Evolutionary conservation across 2,888 invertebrate genomes (phyloP).

Genomic region (Caenorhabditis sp.): DNA sequence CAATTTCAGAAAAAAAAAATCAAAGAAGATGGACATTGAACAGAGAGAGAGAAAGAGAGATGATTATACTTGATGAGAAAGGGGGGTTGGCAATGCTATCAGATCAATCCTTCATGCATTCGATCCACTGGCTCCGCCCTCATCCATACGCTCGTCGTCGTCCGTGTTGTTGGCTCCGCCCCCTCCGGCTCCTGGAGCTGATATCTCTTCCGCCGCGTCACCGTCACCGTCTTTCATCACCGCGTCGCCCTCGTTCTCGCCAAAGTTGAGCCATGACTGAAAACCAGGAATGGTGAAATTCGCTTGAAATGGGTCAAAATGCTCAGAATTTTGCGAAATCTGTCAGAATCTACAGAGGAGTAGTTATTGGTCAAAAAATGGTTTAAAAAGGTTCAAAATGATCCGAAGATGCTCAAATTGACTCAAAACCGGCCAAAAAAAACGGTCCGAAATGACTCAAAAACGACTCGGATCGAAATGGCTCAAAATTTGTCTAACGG

Average conservation of each 20-base stretch:
- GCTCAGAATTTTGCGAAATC: not conserved
- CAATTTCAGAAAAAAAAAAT: not conserved
- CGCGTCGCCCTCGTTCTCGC: conserved; percentile 79
- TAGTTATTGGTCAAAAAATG: no score
- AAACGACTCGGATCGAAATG: no score
- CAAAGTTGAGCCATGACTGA: conserved; percentile 88
- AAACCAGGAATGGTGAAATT: conserved; percentile 3
- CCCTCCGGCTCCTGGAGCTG: not conserved
- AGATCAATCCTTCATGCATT: conserved; percentile 43
- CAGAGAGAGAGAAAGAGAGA: no score
- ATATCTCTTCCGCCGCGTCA: conserved; percentile 30
- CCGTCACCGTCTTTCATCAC: conserved; percentile 74
- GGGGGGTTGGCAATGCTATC: no score
- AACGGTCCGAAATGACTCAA: no score
- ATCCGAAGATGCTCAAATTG: no score
- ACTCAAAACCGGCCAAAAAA: no score
- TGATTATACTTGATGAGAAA: no score
- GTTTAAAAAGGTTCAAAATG: no score
- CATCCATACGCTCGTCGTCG: conserved; percentile 47
- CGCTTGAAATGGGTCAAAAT: not conserved
- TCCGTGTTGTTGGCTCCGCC: conserved; percentile 14
- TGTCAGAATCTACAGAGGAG: no score
- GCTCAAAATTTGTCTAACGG: no score
- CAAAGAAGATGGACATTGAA: not conserved
- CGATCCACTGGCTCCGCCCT: conserved; percentile 57